Base-by-base conservation (phyloP, 2,797 vertebrate species). In the Aplochiton taeniatus region DNA sequence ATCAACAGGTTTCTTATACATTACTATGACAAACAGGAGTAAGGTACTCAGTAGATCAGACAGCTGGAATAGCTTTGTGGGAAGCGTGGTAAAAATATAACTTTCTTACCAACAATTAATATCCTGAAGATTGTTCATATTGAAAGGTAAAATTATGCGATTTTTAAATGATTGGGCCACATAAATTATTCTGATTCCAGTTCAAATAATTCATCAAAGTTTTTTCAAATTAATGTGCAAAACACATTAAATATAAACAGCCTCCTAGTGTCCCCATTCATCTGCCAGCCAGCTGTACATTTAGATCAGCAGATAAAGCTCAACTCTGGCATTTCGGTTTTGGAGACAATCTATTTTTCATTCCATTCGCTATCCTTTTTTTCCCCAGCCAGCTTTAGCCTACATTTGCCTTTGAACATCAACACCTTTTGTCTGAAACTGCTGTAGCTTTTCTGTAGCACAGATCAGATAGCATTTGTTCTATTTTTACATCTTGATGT, bases 401-500 rank as follows among this genome's bases (percentile, higher is more conserved):
- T 56, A 68, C 70, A 14, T 68, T 72, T 72, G 74, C 75, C 80
- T 86, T 87, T 85, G 75, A 84, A 84, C 76, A 76, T 73, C 62
- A 14, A 56, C 68, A 82, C 76, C 67, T 86, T 86, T 87, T 70
- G 79, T 82, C 79, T 79, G 72, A 80, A 84, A 69, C 76, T 68
- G 66, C 77, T 80, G 77, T 68, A 76, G 81, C 17, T 31, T 83
- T 81, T 82, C n/a, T 31, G 62, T 77, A 81, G 76, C 63, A 11
- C 73, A 57, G 65, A 85, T 84, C 80, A 79, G 83, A 85, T 82
- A 81, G 72, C 73, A 74, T 72, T 75, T 66, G 49, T 69, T 75
- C 84, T 85, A 85, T 86, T 88, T 86, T 83, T 85, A 82, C 74
- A 66, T 73, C 75, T 58, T 64, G 54, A 76, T 73, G 73, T 44